Conservation (phyloP, 2,888 invertebrate species). For the Thysanoteuthis rhombus region DNA sequence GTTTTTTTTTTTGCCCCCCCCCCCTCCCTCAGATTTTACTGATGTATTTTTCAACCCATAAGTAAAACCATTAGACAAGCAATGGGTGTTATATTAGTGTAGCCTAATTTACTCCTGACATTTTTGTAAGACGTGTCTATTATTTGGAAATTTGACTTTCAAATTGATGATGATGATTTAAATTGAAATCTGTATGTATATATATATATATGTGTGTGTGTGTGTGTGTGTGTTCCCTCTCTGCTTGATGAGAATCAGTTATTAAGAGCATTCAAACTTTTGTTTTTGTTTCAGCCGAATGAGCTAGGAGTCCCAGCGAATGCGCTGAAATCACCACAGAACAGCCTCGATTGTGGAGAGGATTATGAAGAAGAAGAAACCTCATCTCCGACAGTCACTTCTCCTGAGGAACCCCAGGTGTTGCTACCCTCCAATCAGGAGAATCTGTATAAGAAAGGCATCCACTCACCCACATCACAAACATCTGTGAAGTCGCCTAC, state of each 20-base stretch:
- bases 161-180: no score
- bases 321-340: neutral
- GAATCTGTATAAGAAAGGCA: neutral
- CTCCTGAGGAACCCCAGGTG: conserved; percentile 18
- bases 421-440: neutral
- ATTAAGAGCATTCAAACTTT: neutral
- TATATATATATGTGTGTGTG: no score
- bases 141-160: no score
- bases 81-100: no score
- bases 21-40: no score
- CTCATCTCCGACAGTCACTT: conserved; percentile 24
- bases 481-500: neutral
- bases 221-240: no score
- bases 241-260: neutral
- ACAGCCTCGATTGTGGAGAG: conserved; percentile 20
- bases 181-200: no score
- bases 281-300: neutral
- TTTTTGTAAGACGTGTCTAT: no score
- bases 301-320: neutral
- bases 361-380: conserved; percentile 21
- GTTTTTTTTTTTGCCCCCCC: no score
- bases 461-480: conserved; percentile 17
- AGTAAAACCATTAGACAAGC: no score
- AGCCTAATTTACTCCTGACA: no score
- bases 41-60: no score